Conservation (phyloP, 1,140 invertebrate species). For the Tyrophagus putrescentiae region DNA sequence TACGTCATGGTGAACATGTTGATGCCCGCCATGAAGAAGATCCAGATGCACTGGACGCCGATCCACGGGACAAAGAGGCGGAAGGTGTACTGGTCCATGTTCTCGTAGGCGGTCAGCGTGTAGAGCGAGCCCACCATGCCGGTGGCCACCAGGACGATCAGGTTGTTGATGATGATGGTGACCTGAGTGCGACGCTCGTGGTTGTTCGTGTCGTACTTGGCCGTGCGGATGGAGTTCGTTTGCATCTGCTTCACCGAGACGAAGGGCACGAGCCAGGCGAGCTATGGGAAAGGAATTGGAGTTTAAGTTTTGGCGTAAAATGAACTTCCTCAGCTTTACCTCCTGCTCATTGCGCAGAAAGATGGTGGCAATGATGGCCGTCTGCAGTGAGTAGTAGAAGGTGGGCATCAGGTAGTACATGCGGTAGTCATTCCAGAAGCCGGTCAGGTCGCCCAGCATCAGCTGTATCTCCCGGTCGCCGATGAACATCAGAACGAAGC, state of each 20-base stretch:
- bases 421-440: slow-evolving; percentile 24
- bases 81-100: slow-evolving; percentile 20
- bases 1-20: slow-evolving; percentile 21
- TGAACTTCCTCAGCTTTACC: neutral
- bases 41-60: slow-evolving; percentile 22
- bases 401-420: slow-evolving; percentile 25
- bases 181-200: neutral
- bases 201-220: slow-evolving; percentile 15
- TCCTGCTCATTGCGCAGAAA: slow-evolving; percentile 24
- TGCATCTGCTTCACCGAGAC: slow-evolving; percentile 21
- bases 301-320: neutral
- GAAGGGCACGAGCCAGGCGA: slow-evolving; percentile 24
- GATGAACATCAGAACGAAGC: slow-evolving; percentile 23
- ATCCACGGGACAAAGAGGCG: slow-evolving; percentile 19
- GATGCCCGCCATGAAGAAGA: slow-evolving; percentile 21
- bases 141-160: slow-evolving; percentile 17
- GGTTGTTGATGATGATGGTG: slow-evolving; percentile 5
- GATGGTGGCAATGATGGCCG: slow-evolving; percentile 16
- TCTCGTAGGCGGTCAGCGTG: slow-evolving; percentile 4
- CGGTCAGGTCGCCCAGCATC: slow-evolving; percentile 21
- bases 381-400: slow-evolving; percentile 20
- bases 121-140: slow-evolving; percentile 9
- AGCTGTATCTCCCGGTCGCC: slow-evolving; percentile 18
- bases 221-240: neutral
- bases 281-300: neutral